Percentiles rank a stretch among this genome's conserved stretches.
phyloP scores from a whole-genome alignment of 2,113 vertebrate genomes.

The Alces alces region DNA sequence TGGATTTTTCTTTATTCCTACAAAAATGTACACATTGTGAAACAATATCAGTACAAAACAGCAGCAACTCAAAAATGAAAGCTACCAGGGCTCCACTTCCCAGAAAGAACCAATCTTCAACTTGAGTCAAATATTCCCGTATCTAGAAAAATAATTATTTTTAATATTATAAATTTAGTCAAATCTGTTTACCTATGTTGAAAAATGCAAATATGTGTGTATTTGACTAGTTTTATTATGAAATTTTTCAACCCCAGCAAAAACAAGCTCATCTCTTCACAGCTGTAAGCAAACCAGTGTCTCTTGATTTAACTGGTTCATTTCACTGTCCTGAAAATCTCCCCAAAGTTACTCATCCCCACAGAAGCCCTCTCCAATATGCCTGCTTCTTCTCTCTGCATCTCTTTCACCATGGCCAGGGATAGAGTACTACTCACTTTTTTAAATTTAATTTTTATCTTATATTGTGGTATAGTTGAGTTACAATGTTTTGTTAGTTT shows the following conservation, averaged over 20 bases:
- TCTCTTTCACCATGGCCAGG: background rate
- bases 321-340: background rate
- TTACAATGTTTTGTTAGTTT: background rate
- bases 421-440: background rate
- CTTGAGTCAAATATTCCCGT: background rate
- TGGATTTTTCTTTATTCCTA: background rate
- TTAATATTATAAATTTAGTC: background rate
- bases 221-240: background rate
- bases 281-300: background rate
- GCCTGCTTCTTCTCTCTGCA: background rate
- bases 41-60: background rate
- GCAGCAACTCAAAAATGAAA: background rate
- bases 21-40: background rate
- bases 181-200: background rate
- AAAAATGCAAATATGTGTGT: background rate
- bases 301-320: background rate
- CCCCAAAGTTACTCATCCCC: background rate
- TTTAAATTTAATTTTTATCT: background rate
- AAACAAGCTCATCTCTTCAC: background rate
- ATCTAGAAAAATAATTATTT: background rate
- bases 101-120: background rate
- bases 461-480: background rate
- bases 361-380: background rate
- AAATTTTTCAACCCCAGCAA: background rate
- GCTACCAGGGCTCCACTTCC: background rate